These are phyloP conservation scores for Onthophagus sagittarius DNA, from an alignment of 2,888 invertebrate genomes.

Conservation along the genomic window DNA sequence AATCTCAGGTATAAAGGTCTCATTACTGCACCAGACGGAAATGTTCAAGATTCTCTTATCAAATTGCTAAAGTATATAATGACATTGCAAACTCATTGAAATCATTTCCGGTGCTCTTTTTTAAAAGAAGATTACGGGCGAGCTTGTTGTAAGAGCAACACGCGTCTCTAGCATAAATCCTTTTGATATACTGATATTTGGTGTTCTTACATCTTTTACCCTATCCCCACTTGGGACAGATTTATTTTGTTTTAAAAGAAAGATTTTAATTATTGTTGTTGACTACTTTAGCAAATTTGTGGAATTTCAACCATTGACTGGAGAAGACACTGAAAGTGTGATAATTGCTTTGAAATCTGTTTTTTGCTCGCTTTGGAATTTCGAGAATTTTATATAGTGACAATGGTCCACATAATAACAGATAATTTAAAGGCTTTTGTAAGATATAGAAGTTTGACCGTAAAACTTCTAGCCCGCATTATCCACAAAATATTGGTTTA, in stretches of 20 bases:
- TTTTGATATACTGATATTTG: too few relatives aligned
- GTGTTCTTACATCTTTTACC: too few relatives aligned
- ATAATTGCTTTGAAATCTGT: slow-evolving; percentile 15
- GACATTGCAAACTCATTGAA: too few relatives aligned
- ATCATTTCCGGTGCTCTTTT: too few relatives aligned
- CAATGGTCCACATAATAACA: slow-evolving; percentile 11
- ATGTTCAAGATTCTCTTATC: too few relatives aligned
- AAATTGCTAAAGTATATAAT: too few relatives aligned
- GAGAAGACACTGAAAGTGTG: slow-evolving; percentile 11
- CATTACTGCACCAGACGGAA: too few relatives aligned
- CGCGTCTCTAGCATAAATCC: too few relatives aligned
- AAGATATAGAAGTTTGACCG: slow-evolving; percentile 14
- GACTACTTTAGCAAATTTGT: slow-evolving; percentile 13
- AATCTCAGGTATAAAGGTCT: too few relatives aligned
- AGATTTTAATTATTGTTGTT: slow-evolving; percentile 5
- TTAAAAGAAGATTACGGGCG: too few relatives aligned
- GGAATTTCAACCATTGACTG: slow-evolving; percentile 14
- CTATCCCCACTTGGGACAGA: slow-evolving; percentile 10
- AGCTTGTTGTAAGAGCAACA: too few relatives aligned
- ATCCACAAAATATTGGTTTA: background rate
- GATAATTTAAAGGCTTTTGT: slow-evolving; percentile 10
- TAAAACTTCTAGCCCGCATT: slow-evolving; percentile 10
- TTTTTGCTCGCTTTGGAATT: slow-evolving; percentile 17
- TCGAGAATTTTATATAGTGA: background rate
- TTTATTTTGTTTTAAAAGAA: slow-evolving; percentile 13